phyloP scores from a whole-genome alignment of 2,113 vertebrate genomes.

The Marcusenius ussheri region DNA sequence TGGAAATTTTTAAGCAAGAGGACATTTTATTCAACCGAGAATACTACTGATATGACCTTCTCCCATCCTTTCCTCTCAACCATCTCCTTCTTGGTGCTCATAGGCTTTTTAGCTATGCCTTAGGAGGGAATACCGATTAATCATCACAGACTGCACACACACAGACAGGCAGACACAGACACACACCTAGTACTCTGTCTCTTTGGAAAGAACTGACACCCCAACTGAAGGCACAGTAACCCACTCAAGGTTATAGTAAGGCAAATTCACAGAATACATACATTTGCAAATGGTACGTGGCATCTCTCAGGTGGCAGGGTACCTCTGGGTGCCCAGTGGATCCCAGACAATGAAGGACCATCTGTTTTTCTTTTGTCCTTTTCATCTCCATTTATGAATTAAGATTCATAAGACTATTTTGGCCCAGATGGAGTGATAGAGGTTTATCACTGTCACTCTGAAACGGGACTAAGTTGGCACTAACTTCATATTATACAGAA shows the following conservation, averaged over 20 bases:
- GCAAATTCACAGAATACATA: slow-evolving; percentile 64
- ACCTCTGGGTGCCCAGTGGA: slow-evolving; percentile 23
- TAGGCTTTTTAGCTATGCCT: slow-evolving; percentile 42
- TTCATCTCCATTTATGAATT: not conserved
- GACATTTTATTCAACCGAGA: slow-evolving; percentile 56
- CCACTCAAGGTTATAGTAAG: slow-evolving; percentile 66
- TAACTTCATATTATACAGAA: not conserved
- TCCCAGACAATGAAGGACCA: slow-evolving; percentile 6
- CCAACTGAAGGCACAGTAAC: slow-evolving; percentile 71
- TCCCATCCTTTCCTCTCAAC: slow-evolving; percentile 2
- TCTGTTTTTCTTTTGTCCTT: not conserved
- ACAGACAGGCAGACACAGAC: not conserved
- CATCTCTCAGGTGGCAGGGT: slow-evolving; percentile 28
- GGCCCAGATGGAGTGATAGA: not conserved
- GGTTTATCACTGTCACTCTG: not conserved
- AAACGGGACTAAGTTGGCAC: not conserved
- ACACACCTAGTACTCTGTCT: not conserved
- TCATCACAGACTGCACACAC: slow-evolving; percentile 37
- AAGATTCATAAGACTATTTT: not conserved
- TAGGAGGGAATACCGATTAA: slow-evolving; percentile 33
- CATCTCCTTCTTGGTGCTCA: not conserved
- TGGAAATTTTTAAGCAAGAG: not conserved
- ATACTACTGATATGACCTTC: slow-evolving; percentile 47
- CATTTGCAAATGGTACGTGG: slow-evolving; percentile 11
- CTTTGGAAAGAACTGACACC: slow-evolving; percentile 47